Evolutionary conservation across 1,140 invertebrate genomes (phyloP).

Genomic region (Araneus ventricosus): DNA sequence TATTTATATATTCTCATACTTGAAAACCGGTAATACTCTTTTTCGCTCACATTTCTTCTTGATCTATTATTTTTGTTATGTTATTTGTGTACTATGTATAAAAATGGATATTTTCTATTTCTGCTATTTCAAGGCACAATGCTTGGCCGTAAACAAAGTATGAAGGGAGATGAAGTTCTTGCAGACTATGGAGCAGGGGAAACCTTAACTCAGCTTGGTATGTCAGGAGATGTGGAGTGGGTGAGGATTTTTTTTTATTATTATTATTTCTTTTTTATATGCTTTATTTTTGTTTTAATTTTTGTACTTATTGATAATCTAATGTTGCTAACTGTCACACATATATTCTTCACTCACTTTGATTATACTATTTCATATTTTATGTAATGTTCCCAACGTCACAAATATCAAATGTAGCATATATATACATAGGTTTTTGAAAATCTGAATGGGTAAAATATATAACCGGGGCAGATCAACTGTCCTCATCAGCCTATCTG

Average conservation of each 20-base stretch:
- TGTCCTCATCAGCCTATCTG: no score
- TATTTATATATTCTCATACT: background rate
- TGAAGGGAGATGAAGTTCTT: conserved; percentile 91
- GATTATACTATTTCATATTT: no score
- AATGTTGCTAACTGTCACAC: no score
- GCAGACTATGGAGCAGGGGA: conserved; percentile 98
- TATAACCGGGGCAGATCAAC: no score
- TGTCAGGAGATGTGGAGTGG: conserved; percentile 98
- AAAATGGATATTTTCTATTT: background rate
- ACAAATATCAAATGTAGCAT: no score
- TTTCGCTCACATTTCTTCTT: background rate
- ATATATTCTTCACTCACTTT: no score
- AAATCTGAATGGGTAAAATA: no score
- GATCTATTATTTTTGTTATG: background rate
- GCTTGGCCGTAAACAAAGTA: conserved; percentile 94
- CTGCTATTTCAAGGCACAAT: conserved; percentile 81
- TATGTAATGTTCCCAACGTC: no score
- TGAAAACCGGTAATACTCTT: background rate
- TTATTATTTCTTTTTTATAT: no score
- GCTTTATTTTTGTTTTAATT: no score
- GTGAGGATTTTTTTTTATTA: conserved; percentile 89
- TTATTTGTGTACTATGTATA: background rate
- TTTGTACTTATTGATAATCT: background rate
- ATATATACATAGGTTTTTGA: no score
- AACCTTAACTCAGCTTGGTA: conserved; percentile 87